Base-by-base conservation (phyloP, 35 echinoderm and acorn worm genomes). In the Acanthaster planci region DNA sequence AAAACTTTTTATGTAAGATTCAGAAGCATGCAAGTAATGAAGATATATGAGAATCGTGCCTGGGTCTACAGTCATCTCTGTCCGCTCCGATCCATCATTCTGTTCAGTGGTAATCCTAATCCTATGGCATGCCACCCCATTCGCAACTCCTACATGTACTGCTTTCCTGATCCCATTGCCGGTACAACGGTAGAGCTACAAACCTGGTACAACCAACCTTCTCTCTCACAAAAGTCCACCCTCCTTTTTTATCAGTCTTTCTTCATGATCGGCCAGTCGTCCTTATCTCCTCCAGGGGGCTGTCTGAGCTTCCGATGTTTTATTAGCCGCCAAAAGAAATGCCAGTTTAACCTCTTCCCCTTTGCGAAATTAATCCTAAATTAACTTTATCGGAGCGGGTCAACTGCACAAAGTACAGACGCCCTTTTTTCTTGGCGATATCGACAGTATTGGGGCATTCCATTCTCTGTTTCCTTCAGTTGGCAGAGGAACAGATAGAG, bases 301-400 rank as follows among this genome's bases (percentile, higher is more conserved):
- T 72, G 64, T 72, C 64, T 72, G 64, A 14, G 23, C 34, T 72
- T 72, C 57, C 34, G 64, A 72, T 72, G 29, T 72, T 72, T 72
- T 72, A 72, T 72, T 72, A 72, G 64, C 64, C 64, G 64, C 64
- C 19, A 72, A 35, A 72, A 29, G 23, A 72, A 68, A 21, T 19
- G 23, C 64, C 64, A 72, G 30, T 72, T 72, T 29, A 26, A 72
- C 64, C 64, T 72, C 21, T 72, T 72, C 64, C 34, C 64, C 64
- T 72, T 72, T 72, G 64, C 30, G 64, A 72, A 72, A 72, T 72
- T 72, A 72, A 72, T 72, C 64, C 64, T 72, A 72, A 72, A 72
- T 72, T 72, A 72, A 34, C 64, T 72, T 72, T 26, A 72, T 72
- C 23, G 34, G 4, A 6, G 56, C 14, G 64, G 64, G 64, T 72